phyloP scores from a whole-genome alignment of 2,113 vertebrate species.

The Charina bottae region DNA sequence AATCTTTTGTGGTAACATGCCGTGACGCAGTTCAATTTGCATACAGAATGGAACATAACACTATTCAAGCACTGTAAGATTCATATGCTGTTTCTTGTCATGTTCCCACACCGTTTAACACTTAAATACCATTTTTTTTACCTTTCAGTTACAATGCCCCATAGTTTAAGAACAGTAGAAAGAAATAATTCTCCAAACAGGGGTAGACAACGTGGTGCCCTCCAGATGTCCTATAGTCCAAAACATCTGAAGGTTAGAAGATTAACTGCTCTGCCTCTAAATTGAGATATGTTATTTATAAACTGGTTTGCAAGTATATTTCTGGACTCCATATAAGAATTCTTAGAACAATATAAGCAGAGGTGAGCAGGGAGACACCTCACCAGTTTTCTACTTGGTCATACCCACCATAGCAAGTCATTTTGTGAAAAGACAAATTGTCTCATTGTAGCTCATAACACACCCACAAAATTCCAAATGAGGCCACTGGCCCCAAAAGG shows the following conservation, averaged over 20 bases:
- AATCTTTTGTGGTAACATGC: slow-evolving; percentile 59
- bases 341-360: neutral
- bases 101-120: slow-evolving; percentile 7
- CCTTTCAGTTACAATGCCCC: neutral
- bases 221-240: neutral
- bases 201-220: neutral
- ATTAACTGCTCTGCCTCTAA: neutral
- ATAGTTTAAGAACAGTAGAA: neutral
- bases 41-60: slow-evolving; percentile 67
- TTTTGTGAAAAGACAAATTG: neutral
- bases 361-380: neutral
- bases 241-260: neutral
- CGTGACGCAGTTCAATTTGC: slow-evolving; percentile 58
- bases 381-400: neutral
- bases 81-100: slow-evolving; percentile 25
- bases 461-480: neutral
- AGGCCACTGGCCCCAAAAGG: neutral
- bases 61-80: slow-evolving; percentile 31
- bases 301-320: neutral
- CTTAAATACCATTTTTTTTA: neutral
- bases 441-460: neutral
- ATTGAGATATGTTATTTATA: neutral
- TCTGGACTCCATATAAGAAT: neutral
- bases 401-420: neutral
- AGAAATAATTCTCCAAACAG: neutral